Evolutionary conservation across 2,888 invertebrate species (phyloP).

Genomic region (Taphrorychus bicolor): DNA sequence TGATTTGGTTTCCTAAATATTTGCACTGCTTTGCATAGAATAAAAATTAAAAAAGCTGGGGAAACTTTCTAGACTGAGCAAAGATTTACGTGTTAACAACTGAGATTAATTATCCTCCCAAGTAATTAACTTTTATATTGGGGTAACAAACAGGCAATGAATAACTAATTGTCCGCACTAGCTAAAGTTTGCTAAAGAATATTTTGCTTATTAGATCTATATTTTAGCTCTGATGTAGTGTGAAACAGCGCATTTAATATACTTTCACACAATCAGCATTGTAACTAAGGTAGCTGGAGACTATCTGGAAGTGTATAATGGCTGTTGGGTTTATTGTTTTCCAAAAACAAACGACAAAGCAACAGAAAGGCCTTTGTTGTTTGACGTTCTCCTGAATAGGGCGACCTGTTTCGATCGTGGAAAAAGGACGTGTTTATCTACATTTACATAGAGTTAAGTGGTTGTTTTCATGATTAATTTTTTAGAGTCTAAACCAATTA

Average conservation of each 20-base stretch:
- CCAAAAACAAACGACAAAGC: slow-evolving; percentile 25
- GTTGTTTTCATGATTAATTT: neutral
- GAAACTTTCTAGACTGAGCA: neutral
- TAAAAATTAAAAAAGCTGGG: neutral
- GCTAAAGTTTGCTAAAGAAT: neutral
- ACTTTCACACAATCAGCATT: slow-evolving; percentile 12
- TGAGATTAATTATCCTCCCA: slow-evolving; percentile 1
- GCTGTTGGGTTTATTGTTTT: slow-evolving; percentile 27
- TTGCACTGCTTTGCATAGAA: slow-evolving; percentile 1
- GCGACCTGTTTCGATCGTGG: neutral
- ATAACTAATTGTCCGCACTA: no score
- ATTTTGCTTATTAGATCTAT: neutral
- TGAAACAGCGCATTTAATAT: slow-evolving; percentile 9
- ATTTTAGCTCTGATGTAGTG: neutral
- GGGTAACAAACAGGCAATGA: neutral
- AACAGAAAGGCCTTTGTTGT: slow-evolving; percentile 13
- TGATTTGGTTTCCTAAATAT: neutral
- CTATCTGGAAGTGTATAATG: slow-evolving; percentile 21
- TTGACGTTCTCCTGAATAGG: slow-evolving; percentile 17
- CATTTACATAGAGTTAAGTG: neutral
- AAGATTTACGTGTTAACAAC: slow-evolving; percentile 7
- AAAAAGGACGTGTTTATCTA: neutral
- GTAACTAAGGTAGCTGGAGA: slow-evolving; percentile 11
- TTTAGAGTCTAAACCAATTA: no score
- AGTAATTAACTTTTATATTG: slow-evolving; percentile 7